Evolutionary conservation across 2,113 vertebrate species (phyloP), one percentile per base, ranked within the genome.

Genomic region (Thalassoma bifasciatum): DNA sequence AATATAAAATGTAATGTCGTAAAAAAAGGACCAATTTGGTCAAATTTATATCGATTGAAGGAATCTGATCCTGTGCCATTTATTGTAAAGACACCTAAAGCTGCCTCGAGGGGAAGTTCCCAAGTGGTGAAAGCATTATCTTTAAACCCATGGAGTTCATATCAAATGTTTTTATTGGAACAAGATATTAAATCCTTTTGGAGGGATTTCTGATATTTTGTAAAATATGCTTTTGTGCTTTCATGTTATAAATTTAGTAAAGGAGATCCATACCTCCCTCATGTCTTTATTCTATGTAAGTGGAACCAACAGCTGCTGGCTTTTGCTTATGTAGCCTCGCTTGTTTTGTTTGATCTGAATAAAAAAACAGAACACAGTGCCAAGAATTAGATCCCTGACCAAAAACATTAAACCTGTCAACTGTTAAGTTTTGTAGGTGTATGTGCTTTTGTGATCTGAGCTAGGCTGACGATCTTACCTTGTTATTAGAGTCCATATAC

Each of bases 1-100:
- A 81, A 77, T 69, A 59, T 71, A 42, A 81, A 80, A 81, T 87
- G 51, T 79, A 82, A 75, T 61, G 56, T 61, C 53, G 72, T 85
- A 82, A 86, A 85, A 75, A 57, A 57, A n/a, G n/a, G 72, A 80
- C 70, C 61, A 61, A 23, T 66, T 73, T 54, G 58, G 57, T 81
- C 58, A 68, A 63, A 74, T 79, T 69, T 73, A 71, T 59, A 66
- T 70, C 57, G 49, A 56, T 66, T 85, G 61, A 62, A 62, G 34
- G 47, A 76, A 76, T 77, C 47, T 81, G 88, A 88, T 72, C 65
- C 51, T 19, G 10, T 58, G 61, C 66, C 78, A 78, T 84, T 69
- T 37, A 83, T 81, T 57, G 47, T 58, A 64, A 82, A 77, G 70
- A 79, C 13, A 58, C 53, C 72, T 23, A 24, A 54, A 69, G 23